phyloP scores from a whole-genome alignment of 2,113 vertebrate genomes.

The Scartelaos histophorus region DNA sequence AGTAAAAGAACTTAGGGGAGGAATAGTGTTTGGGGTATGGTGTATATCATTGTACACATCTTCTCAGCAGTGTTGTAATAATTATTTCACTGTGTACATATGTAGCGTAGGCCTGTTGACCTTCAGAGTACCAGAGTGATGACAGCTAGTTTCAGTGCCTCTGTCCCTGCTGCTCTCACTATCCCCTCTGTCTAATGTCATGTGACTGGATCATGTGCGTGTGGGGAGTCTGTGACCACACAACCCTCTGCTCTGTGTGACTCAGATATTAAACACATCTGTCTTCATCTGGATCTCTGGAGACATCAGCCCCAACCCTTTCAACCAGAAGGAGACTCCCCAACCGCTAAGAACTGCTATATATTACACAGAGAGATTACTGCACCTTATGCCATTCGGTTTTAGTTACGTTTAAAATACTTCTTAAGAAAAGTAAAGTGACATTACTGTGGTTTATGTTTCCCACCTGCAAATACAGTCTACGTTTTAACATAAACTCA shows the following conservation, averaged over 20 bases:
- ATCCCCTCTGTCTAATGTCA: conserved; percentile 39
- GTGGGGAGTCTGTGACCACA: conserved; percentile 20
- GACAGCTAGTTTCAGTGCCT: background rate
- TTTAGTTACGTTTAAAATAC: no score
- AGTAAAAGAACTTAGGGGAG: no score
- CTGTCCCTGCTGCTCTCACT: conserved; percentile 5
- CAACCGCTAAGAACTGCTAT: no score
- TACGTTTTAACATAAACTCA: no score
- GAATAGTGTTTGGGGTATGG: no score
- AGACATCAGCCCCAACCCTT: conserved; percentile 25
- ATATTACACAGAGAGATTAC: background rate
- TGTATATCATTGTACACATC: no score
- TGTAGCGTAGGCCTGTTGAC: background rate
- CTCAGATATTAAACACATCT: conserved; percentile 61
- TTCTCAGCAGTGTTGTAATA: no score
- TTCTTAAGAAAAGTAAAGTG: no score
- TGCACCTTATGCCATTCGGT: background rate
- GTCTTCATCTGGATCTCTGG: conserved; percentile 48
- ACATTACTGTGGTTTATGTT: no score
- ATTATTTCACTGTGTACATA: no score
- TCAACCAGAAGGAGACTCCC: conserved; percentile 13
- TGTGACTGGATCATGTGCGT: conserved; percentile 51
- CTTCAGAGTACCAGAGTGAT: conserved; percentile 23
- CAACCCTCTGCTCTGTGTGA: conserved; percentile 29
- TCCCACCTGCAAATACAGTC: no score